Conservation (phyloP, 2,888 invertebrate species). For the Sphecodes monilicornis region DNA sequence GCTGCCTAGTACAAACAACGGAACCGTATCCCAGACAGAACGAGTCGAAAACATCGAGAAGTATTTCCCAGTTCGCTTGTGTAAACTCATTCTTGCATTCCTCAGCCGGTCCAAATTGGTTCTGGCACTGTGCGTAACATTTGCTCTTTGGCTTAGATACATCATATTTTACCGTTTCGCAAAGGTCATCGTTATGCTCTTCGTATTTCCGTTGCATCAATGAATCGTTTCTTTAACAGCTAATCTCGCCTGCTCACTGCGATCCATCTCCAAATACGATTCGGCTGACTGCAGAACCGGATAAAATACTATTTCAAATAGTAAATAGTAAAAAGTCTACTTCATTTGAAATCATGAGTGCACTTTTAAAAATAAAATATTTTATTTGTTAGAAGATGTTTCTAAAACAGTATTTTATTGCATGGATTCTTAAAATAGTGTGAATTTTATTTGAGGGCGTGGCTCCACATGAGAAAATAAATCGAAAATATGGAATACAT, state of each 20-base stretch:
- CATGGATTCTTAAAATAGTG: too few relatives aligned
- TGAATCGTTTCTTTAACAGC: slow-evolving; percentile 30
- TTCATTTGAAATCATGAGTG: too few relatives aligned
- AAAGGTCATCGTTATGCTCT: slow-evolving; percentile 61
- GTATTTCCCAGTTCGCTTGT: slow-evolving; percentile 44
- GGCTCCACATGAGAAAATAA: too few relatives aligned
- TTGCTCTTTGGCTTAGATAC: slow-evolving; percentile 69
- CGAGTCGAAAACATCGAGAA: slow-evolving; percentile 22
- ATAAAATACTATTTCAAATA: too few relatives aligned
- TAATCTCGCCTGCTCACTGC: background rate
- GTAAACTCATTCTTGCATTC: slow-evolving; percentile 54
- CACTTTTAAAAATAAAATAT: too few relatives aligned
- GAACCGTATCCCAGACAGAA: slow-evolving; percentile 10
- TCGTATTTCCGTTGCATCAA: slow-evolving; percentile 29
- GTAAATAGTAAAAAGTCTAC: too few relatives aligned
- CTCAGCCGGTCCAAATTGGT: slow-evolving; percentile 68
- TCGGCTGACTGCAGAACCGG: background rate
- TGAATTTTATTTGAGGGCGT: too few relatives aligned
- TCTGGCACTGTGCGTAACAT: slow-evolving; percentile 66
- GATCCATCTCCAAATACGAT: background rate
- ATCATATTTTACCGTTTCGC: slow-evolving; percentile 73
- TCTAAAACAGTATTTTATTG: too few relatives aligned
- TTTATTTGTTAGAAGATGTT: too few relatives aligned
- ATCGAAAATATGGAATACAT: too few relatives aligned
- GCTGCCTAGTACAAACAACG: slow-evolving; percentile 30